phyloP scores from a whole-genome alignment of 92 coral and sea anemone genomes.

The Desmophyllum pertusum region DNA sequence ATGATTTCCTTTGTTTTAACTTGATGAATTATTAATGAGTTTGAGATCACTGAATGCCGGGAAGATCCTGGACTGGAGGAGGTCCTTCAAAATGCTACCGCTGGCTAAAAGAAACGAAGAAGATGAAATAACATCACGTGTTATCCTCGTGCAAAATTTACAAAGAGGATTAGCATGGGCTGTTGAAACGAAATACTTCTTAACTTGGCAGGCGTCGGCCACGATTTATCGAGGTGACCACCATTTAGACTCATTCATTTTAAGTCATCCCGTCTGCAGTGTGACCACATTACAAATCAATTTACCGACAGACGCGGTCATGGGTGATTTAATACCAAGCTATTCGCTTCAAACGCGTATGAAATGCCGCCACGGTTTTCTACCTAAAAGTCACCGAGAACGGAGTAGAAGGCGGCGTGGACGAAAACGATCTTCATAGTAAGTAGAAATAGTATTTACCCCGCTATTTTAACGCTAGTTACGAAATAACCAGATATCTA shows the following conservation, averaged over 20 bases:
- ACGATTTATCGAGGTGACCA: not conserved
- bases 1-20: too few relatives aligned
- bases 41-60: too few relatives aligned
- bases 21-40: too few relatives aligned
- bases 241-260: too few relatives aligned
- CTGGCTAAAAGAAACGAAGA: not conserved
- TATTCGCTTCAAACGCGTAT: constrained; percentile 18
- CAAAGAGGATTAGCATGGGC: not conserved
- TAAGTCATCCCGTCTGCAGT: not conserved
- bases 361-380: constrained; percentile 36
- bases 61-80: too few relatives aligned
- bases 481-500: too few relatives aligned
- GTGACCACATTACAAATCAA: not conserved
- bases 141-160: not conserved
- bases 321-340: constrained; percentile 12
- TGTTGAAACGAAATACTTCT: not conserved
- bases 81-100: too few relatives aligned
- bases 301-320: not conserved
- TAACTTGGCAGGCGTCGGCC: not conserved
- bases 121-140: not conserved
- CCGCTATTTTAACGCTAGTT: not conserved
- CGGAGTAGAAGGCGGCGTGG: constrained; percentile 29
- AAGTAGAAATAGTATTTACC: not conserved
- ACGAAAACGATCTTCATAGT: constrained; percentile 35
- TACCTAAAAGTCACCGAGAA: constrained; percentile 42